Conservation (phyloP, 2,888 invertebrate species). For the Ptilodon capucinus region DNA sequence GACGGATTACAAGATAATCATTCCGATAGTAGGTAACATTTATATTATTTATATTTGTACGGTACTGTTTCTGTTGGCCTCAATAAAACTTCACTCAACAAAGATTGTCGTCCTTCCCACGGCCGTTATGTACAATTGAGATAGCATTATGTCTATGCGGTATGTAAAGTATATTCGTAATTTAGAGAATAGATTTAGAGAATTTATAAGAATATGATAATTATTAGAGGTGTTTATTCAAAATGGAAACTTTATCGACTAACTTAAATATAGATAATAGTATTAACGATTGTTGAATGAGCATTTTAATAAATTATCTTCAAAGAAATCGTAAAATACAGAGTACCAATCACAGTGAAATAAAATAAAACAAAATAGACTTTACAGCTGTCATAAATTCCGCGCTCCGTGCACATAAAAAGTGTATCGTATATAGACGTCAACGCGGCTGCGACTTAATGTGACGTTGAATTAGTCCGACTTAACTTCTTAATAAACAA, state of each 20-base stretch:
- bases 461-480: conserved; percentile 65
- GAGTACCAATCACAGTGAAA: conserved; percentile 43
- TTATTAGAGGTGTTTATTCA: conserved; percentile 1
- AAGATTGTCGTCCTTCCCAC: too few relatives aligned
- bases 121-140: too few relatives aligned
- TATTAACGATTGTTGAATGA: conserved; percentile 38
- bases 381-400: conserved; percentile 70
- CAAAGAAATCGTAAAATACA: conserved; percentile 50
- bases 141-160: too few relatives aligned
- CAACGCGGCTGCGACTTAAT: conserved; percentile 56
- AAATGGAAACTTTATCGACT: conserved; percentile 7
- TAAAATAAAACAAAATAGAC: conserved; percentile 53
- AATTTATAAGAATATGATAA: conserved; percentile 1
- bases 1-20: conserved; percentile 25
- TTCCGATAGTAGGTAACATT: not conserved
- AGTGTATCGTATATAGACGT: conserved; percentile 64
- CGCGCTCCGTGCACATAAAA: conserved; percentile 67
- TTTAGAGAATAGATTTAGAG: too few relatives aligned
- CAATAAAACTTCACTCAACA: too few relatives aligned
- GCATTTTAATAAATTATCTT: conserved; percentile 47
- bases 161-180: too few relatives aligned
- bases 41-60: not conserved
- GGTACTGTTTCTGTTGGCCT: too few relatives aligned
- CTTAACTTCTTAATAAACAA: conserved; percentile 65
- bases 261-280: conserved; percentile 30